phyloP scores from a whole-genome alignment of 2,888 invertebrate species.

The Hybos culiciformis region DNA sequence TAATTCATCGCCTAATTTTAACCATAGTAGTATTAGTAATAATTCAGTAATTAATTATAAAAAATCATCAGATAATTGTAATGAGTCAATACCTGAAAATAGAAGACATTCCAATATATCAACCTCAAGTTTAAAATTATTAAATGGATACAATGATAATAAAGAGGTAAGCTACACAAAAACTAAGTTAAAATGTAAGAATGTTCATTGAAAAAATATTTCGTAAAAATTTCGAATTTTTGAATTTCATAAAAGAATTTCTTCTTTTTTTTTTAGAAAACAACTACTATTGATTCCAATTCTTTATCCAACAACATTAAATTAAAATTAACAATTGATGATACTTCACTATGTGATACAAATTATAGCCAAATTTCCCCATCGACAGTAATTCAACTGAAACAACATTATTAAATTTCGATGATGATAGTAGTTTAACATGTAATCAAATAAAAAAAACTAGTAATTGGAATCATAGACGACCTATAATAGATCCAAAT shows the following conservation, averaged over 20 bases:
- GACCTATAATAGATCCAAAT: slow-evolving; percentile 34
- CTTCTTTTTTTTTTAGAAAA: too few species aligned
- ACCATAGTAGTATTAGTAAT: too few species aligned
- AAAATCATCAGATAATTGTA: too few species aligned
- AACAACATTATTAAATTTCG: slow-evolving; percentile 1
- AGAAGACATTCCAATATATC: too few species aligned
- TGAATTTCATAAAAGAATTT: too few species aligned
- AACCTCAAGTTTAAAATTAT: too few species aligned
- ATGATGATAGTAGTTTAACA: background rate
- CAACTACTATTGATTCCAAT: slow-evolving; percentile 11
- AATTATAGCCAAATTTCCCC: slow-evolving; percentile 5
- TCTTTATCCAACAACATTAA: slow-evolving; percentile 15
- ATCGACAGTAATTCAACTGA: slow-evolving; percentile 2
- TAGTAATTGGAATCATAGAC: slow-evolving; percentile 21
- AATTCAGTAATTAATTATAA: too few species aligned
- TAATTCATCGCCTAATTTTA: slow-evolving; percentile 25
- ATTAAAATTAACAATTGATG: slow-evolving; percentile 12
- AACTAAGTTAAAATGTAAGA: too few species aligned
- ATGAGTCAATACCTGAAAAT: too few species aligned
- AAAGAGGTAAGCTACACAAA: too few species aligned
- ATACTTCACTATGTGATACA: slow-evolving; percentile 2
- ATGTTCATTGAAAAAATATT: slow-evolving; percentile 13
- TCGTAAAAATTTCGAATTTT: background rate
- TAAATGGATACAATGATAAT: too few species aligned
- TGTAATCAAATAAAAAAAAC: slow-evolving; percentile 2